These are phyloP conservation scores for Drosophila mayri DNA, from an alignment of 1,140 invertebrate species.

Conservation along the genomic window DNA sequence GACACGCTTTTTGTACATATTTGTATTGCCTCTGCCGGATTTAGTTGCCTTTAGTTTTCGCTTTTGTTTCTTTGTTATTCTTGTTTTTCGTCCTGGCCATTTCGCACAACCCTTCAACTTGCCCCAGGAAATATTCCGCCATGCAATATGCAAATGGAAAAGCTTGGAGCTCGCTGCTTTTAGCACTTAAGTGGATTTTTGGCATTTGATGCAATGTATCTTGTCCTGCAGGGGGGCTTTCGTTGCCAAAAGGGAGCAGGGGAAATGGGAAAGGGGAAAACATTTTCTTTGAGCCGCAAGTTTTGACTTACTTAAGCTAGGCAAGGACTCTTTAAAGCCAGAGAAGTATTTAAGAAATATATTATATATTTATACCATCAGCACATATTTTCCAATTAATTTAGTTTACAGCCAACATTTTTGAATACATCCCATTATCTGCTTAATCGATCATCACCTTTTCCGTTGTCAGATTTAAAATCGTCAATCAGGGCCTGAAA, in stretches of 20 bases:
- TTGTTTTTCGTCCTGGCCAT: conserved; percentile 8
- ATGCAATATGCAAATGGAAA: conserved; percentile 58
- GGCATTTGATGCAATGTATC: conserved; percentile 68
- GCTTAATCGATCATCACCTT: conserved; percentile 15
- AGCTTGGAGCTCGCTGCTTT: conserved; percentile 42
- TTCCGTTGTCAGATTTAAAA: conserved; percentile 11
- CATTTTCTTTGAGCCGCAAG: not conserved
- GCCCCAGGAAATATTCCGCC: conserved; percentile 41
- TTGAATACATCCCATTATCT: not conserved
- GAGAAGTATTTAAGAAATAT: not conserved
- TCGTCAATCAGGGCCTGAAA: conserved; percentile 21
- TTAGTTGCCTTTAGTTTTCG: conserved; percentile 12
- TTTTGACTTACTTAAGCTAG: not conserved
- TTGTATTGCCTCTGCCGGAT: conserved; percentile 38
- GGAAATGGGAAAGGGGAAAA: not conserved
- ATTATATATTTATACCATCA: not conserved
- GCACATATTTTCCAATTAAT: not conserved
- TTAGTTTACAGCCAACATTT: not conserved
- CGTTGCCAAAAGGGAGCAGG: not conserved
- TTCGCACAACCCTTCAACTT: conserved; percentile 14
- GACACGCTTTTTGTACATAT: conserved; percentile 69
- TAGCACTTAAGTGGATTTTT: conserved; percentile 75
- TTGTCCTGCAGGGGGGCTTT: conserved; percentile 13
- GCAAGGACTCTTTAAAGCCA: not conserved
- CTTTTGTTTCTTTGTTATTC: conserved; percentile 13